Evolutionary conservation across 2,888 invertebrate genomes (phyloP).

Genomic region (Oscheius sp.): DNA sequence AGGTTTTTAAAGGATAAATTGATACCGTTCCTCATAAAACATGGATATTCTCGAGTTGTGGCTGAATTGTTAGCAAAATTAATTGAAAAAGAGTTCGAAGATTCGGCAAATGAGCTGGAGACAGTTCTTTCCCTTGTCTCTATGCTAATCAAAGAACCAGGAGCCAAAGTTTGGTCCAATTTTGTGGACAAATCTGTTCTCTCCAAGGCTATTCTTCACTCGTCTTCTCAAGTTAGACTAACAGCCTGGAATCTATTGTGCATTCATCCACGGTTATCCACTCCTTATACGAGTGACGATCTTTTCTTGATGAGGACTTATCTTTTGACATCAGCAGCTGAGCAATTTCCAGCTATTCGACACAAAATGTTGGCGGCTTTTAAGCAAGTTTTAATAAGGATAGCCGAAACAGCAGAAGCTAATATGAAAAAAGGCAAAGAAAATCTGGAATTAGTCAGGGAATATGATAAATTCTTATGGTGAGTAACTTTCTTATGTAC

Average conservation of each 20-base stretch:
- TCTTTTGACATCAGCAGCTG: slow-evolving; percentile 41
- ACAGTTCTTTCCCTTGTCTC: not conserved
- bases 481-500: not conserved
- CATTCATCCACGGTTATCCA: slow-evolving; percentile 44
- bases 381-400: slow-evolving; percentile 34
- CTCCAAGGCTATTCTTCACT: slow-evolving; percentile 11
- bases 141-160: slow-evolving; percentile 8
- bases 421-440: not conserved
- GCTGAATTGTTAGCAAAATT: not conserved
- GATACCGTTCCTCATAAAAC: slow-evolving; percentile 21
- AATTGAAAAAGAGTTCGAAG: not conserved
- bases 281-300: slow-evolving; percentile 34
- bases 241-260: slow-evolving; percentile 44
- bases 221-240: slow-evolving; percentile 40
- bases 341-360: slow-evolving; percentile 43
- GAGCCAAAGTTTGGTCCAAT: slow-evolving; percentile 1
- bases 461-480: slow-evolving; percentile 9
- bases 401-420: slow-evolving; percentile 11
- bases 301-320: slow-evolving; percentile 38
- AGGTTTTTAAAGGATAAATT: slow-evolving; percentile 14
- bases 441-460: not conserved
- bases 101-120: not conserved
- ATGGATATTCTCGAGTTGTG: not conserved
- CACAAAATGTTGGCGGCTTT: slow-evolving; percentile 42
- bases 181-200: not conserved